phyloP scores from a whole-genome alignment of 2,888 invertebrate species.

The Sthenelais limicola region DNA sequence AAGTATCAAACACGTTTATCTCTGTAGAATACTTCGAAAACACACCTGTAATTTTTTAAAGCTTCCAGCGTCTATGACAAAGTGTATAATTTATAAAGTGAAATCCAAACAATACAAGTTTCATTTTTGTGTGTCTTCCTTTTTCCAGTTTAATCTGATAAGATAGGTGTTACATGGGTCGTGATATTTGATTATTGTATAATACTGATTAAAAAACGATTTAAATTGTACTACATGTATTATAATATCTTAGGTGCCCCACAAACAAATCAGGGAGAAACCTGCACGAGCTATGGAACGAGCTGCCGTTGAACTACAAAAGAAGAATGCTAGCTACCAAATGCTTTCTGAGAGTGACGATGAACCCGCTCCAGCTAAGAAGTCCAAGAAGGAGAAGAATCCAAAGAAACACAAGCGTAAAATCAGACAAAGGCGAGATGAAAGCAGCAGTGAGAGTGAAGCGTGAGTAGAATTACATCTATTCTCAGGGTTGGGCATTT shows the following conservation, averaged over 20 bases:
- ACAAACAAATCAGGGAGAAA: constrained; percentile 60
- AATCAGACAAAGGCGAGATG: constrained; percentile 54
- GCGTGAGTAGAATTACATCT: constrained; percentile 42
- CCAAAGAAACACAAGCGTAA: constrained; percentile 59
- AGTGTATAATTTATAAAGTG: too few species aligned
- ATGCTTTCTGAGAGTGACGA: constrained; percentile 72
- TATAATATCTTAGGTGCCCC: constrained; percentile 63
- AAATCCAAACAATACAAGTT: too few species aligned
- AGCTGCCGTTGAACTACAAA: constrained; percentile 67
- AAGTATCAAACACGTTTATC: too few species aligned
- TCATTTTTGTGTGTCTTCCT: too few species aligned
- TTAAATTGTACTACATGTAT: neutral
- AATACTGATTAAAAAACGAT: neutral
- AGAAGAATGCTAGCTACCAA: constrained; percentile 72
- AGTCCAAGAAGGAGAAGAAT: constrained; percentile 46
- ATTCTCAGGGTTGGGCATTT: too few species aligned
- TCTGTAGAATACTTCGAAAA: too few species aligned
- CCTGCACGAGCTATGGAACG: constrained; percentile 55
- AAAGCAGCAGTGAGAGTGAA: constrained; percentile 62
- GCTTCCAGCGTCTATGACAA: too few species aligned
- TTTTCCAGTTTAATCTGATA: too few species aligned
- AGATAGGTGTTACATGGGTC: neutral
- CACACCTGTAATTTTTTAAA: too few species aligned
- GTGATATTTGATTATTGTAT: constrained; percentile 1
- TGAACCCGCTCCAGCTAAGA: constrained; percentile 49